Evolutionary conservation across 2,888 invertebrate genomes (phyloP).

Genomic region (Elegia similella): DNA sequence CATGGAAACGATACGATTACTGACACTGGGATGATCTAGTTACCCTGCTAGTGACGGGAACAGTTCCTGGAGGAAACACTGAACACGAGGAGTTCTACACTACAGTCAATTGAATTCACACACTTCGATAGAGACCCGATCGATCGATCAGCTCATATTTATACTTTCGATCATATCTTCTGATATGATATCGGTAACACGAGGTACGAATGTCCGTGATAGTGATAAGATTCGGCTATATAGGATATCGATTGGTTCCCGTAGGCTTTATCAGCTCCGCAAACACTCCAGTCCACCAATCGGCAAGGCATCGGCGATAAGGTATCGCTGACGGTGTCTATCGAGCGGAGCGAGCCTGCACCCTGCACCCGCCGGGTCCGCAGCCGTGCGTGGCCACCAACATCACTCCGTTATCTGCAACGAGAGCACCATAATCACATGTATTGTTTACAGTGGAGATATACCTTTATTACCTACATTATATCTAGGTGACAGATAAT

Average conservation of each 20-base stretch:
- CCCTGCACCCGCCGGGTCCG: constrained; percentile 28
- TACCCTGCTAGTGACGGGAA: constrained; percentile 15
- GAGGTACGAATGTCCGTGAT: constrained; percentile 74
- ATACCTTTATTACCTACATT: constrained; percentile 75
- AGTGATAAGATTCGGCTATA: constrained; percentile 70
- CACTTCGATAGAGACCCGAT: constrained; percentile 77
- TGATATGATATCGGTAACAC: constrained; percentile 76
- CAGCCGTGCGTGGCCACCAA: constrained; percentile 50
- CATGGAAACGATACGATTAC: constrained; percentile 33
- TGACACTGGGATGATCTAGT: constrained; percentile 1
- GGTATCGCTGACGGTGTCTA: constrained; percentile 21
- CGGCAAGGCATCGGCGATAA: constrained; percentile 64
- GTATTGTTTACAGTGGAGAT: constrained; percentile 68
- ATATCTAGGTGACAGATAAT: constrained; percentile 60
- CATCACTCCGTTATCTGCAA: constrained; percentile 58
- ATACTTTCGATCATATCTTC: constrained; percentile 79
- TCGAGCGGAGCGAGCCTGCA: constrained; percentile 3
- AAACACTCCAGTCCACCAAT: constrained; percentile 78
- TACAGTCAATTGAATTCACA: constrained; percentile 65
- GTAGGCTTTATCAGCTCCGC: constrained; percentile 62
- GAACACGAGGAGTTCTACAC: constrained; percentile 37
- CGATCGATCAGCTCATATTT: constrained; percentile 81
- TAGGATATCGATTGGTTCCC: constrained; percentile 75
- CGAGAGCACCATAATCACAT: constrained; percentile 53
- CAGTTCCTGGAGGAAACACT: constrained; percentile 36